A percentile compares a stretch with the other conserved stretches of the same genome.
Evolutionary conservation across 2,113 vertebrate species (phyloP).

Genomic region (Rhea pennata): DNA sequence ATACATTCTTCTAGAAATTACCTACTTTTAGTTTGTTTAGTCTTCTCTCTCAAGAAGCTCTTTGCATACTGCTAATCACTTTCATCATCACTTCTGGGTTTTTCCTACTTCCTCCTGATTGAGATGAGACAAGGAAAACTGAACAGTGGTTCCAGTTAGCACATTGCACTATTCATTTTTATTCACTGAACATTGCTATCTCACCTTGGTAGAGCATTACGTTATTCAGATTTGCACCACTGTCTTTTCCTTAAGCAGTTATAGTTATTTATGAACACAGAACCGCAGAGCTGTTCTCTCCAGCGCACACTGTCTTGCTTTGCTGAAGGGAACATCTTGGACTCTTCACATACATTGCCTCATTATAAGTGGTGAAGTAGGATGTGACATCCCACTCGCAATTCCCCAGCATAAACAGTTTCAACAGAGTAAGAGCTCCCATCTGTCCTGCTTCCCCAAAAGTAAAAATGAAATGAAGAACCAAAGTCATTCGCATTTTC

Average conservation of each 20-base stretch:
- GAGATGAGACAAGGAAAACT: not conserved
- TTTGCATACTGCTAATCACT: not conserved
- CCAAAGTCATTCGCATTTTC: conserved; percentile 22
- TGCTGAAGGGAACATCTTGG: conserved; percentile 69
- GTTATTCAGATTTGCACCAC: not conserved
- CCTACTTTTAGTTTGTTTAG: not conserved
- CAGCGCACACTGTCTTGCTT: not conserved
- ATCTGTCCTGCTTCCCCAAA: conserved; percentile 46
- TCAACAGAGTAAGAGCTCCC: conserved; percentile 54
- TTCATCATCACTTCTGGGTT: not conserved
- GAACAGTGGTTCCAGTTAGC: not conserved
- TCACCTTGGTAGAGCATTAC: not conserved
- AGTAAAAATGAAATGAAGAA: conserved; percentile 16
- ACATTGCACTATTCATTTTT: not conserved
- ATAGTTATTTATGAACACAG: conserved; percentile 47
- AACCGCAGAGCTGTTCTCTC: not conserved
- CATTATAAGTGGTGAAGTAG: conserved; percentile 54
- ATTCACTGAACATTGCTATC: not conserved
- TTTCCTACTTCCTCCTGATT: not conserved
- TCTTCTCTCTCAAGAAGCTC: not conserved
- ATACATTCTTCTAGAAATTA: not conserved
- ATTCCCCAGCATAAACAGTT: conserved; percentile 61
- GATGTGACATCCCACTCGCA: conserved; percentile 66
- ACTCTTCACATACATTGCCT: conserved; percentile 50
- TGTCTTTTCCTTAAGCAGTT: not conserved